Conservation (phyloP, 2,797 vertebrate genomes). For the Anableps anableps region DNA sequence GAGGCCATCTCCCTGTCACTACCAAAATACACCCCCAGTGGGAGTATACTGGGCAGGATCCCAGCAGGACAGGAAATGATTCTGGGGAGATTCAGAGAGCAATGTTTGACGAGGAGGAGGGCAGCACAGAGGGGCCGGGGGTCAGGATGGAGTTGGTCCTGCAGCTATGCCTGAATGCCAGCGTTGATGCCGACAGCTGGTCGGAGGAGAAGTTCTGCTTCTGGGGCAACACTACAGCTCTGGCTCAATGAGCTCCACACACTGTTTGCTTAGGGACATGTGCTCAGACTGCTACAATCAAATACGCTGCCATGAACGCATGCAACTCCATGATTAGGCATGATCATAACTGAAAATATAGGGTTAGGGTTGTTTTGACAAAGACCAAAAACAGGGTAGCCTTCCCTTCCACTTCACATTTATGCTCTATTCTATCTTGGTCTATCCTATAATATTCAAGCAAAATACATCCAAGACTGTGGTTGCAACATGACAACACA, state of each 20-base stretch:
- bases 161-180: slow-evolving; percentile 62
- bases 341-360: slow-evolving; percentile 70
- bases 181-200: slow-evolving; percentile 60
- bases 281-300: slow-evolving; percentile 64
- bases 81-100: slow-evolving; percentile 67
- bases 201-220: slow-evolving; percentile 45
- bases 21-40: slow-evolving; percentile 78
- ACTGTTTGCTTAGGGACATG: slow-evolving; percentile 74
- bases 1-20: slow-evolving; percentile 82
- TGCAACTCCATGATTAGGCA: slow-evolving; percentile 45
- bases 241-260: slow-evolving; percentile 72
- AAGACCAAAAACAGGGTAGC: neutral
- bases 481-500: neutral
- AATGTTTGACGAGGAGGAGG: slow-evolving; percentile 32
- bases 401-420: neutral
- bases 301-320: slow-evolving; percentile 12
- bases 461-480: neutral
- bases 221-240: slow-evolving; percentile 41
- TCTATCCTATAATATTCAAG: neutral
- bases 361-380: neutral
- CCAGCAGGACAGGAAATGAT: slow-evolving; percentile 77
- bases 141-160: slow-evolving; percentile 51
- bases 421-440: neutral
- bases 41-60: slow-evolving; percentile 78
- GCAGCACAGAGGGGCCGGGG: slow-evolving; percentile 54